Base-by-base conservation (phyloP, 1,140 invertebrate genomes). In the Trypoxylus dichotomus region DNA sequence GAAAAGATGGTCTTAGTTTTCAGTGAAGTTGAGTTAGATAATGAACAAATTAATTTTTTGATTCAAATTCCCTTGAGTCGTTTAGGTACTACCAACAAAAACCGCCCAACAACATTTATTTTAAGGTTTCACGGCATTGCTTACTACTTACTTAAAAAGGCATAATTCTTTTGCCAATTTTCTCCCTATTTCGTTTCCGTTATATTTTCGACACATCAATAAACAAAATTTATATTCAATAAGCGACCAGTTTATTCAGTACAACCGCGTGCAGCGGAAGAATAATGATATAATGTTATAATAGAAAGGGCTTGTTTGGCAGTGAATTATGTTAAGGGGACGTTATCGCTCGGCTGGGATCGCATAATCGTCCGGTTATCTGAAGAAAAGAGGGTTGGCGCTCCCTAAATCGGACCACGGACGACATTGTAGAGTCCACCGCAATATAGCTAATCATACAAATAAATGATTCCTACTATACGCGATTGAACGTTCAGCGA, bases 171-270 rank as follows among this genome's bases (percentile, higher is more conserved):
- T 68, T 15, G 27, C 60, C 25, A 68, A 68, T 68, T 68, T 68
- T 68, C 60, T 68, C 60, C 60, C 60, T 68, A 68, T 68, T 68
- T 68, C 60, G 60, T 27, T 68, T 68, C 60, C 21, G 60, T 68
- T 11, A 68, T 27, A 29, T 68, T 68, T 68, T 68, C 60, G 15
- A 68, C 60, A 68, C 60, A 68, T 15, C 60, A 68, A 68, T 68
- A 68, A 68, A 68, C 60, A 68, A 68, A 68, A 68, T 68, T 68
- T 68, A 68, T 68, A 68, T 68, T 68, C 60, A 68, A 68, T 68
- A 68, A 68, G 24, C 21, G 60, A 29, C 21, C 60, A 68, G 60
- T 24, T 68, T 24, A 68, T 68, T 29, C 60, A 68, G 27, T 68
- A 68, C 24, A 68, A 68, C 60, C 58, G 60, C 24, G 32, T 37